phyloP scores from a whole-genome alignment of 2,888 invertebrate species.

The Tenthredo distinguenda region DNA sequence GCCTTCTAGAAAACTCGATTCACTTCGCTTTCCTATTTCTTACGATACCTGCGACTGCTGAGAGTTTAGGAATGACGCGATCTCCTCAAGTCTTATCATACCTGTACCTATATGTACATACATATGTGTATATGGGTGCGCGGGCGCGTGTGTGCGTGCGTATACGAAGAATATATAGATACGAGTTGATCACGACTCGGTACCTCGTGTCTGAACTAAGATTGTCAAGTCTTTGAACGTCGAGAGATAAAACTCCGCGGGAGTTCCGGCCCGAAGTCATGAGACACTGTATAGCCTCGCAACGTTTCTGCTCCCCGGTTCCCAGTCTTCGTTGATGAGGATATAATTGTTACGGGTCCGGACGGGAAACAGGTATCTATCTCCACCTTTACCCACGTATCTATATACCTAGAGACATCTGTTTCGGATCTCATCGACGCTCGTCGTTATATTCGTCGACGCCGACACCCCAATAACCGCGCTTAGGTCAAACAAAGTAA shows the following conservation, averaged over 20 bases:
- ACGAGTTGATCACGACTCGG: constrained; percentile 32
- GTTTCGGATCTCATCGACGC: constrained; percentile 39
- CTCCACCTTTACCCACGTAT: not conserved
- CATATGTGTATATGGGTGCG: too few species aligned
- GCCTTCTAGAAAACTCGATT: not conserved
- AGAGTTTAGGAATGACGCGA: constrained; percentile 26
- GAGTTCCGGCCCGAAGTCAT: constrained; percentile 19
- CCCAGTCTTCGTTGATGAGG: constrained; percentile 64
- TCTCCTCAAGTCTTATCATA: not conserved
- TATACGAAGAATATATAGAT: not conserved
- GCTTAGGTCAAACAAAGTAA: constrained; percentile 38
- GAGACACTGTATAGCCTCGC: not conserved
- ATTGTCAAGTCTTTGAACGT: not conserved
- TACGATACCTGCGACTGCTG: not conserved
- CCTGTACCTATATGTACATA: too few species aligned
- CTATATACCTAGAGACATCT: constrained; percentile 44
- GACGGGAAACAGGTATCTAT: constrained; percentile 50
- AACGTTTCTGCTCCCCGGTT: constrained; percentile 3
- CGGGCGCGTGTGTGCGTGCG: not conserved
- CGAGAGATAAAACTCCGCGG: constrained; percentile 40
- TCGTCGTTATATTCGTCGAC: not conserved
- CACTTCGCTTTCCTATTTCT: not conserved
- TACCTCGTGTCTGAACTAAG: not conserved
- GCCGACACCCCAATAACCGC: constrained; percentile 38
- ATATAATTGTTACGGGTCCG: constrained; percentile 66